Conservation (phyloP, 2,797 vertebrate species). For the Pseudochaenichthys georgianus region DNA sequence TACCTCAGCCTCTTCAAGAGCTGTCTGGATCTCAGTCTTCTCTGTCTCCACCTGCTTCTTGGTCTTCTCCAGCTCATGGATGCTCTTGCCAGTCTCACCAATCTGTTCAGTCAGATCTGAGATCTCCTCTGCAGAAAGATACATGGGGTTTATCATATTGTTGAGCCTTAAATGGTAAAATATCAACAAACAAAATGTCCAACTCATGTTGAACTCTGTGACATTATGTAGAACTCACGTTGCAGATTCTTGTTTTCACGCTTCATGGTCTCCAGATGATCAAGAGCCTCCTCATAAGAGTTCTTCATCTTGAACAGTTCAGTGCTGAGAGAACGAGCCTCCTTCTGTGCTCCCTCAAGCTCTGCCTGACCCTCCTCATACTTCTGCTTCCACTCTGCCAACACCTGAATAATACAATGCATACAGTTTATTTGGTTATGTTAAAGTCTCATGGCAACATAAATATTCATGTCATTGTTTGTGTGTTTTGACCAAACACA, state of each 20-base stretch:
- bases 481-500: neutral
- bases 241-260: too few species aligned
- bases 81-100: constrained; percentile 87
- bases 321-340: too few species aligned
- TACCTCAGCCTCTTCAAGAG: constrained; percentile 77
- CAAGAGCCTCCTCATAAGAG: too few species aligned
- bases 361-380: too few species aligned
- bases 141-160: neutral
- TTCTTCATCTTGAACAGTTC: too few species aligned
- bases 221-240: constrained; percentile 24
- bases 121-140: constrained; percentile 86
- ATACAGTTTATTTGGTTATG: neutral
- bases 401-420: neutral
- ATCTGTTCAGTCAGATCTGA: constrained; percentile 91
- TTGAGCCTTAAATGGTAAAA: neutral
- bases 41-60: constrained; percentile 90
- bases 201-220: neutral
- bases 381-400: too few species aligned
- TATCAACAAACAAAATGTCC: too few species aligned
- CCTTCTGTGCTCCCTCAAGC: too few species aligned
- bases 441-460: neutral
- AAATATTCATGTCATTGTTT: neutral
- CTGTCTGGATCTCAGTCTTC: constrained; percentile 86
- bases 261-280: too few species aligned
- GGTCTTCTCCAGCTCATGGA: constrained; percentile 90